phyloP scores from a whole-genome alignment of 2,797 vertebrate species.

The Lemur catta region DNA sequence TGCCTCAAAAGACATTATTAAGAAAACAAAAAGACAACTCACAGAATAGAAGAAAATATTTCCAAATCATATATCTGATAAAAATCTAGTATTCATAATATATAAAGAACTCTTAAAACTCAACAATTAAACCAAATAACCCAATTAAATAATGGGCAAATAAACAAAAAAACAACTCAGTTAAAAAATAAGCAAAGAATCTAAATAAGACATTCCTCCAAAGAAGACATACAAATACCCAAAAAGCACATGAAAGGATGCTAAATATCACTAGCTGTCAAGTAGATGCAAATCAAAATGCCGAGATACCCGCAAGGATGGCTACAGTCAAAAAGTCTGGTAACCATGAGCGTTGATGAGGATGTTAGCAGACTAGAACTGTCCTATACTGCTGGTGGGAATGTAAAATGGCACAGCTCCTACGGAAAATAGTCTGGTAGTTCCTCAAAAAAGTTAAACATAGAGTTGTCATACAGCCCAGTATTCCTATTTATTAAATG shows the following conservation, averaged over 20 bases:
- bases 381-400: not conserved
- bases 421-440: not conserved
- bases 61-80: not conserved
- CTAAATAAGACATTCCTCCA: not conserved
- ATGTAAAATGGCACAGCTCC: not conserved
- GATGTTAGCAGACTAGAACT: not conserved
- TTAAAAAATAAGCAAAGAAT: not conserved
- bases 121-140: not conserved
- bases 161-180: not conserved
- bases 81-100: not conserved
- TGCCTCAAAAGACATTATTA: not conserved
- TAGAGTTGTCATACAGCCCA: not conserved
- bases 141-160: not conserved
- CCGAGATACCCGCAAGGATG: not conserved
- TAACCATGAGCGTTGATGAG: not conserved
- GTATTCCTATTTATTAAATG: not conserved
- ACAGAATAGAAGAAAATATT: not conserved
- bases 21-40: slow-evolving; percentile 8
- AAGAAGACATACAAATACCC: not conserved
- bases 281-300: not conserved
- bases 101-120: not conserved
- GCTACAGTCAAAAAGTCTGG: not conserved
- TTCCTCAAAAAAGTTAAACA: not conserved
- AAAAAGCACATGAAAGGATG: not conserved
- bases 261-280: not conserved